These are phyloP conservation scores for Idaea aversata DNA, from an alignment of 2,888 invertebrate species.

Conservation along the genomic window DNA sequence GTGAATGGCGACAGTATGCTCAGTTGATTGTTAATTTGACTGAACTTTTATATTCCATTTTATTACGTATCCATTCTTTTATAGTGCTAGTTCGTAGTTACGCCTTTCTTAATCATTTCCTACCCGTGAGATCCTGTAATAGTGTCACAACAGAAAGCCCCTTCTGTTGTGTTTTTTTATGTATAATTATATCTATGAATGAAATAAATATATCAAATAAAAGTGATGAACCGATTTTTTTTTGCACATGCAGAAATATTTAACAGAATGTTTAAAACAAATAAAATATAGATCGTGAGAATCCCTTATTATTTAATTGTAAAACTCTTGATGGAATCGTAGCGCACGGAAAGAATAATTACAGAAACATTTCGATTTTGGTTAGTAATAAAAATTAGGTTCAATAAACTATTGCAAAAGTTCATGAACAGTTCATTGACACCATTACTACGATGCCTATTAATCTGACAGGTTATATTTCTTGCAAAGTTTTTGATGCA, in stretches of 20 bases:
- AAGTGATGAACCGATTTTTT: not conserved
- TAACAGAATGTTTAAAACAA: not conserved
- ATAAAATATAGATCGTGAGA: not conserved
- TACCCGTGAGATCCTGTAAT: no score
- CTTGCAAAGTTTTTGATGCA: not conserved
- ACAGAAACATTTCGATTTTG: not conserved
- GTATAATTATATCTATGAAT: no score
- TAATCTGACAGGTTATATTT: not conserved
- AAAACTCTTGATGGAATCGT: not conserved
- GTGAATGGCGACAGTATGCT: no score
- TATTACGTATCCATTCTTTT: no score
- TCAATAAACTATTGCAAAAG: not conserved
- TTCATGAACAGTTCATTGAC: not conserved
- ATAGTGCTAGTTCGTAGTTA: no score
- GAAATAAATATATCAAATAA: no score
- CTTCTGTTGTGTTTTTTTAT: no score
- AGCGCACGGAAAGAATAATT: not conserved
- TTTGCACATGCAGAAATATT: not conserved
- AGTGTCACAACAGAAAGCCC: no score
- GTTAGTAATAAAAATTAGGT: not conserved
- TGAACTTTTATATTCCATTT: no score
- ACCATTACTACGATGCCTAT: not conserved
- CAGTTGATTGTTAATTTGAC: no score
- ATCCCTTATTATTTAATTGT: not conserved
- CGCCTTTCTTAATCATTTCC: no score